Evolutionary conservation across 2,113 vertebrate genomes (phyloP).

Genomic region (Tachycineta bicolor): DNA sequence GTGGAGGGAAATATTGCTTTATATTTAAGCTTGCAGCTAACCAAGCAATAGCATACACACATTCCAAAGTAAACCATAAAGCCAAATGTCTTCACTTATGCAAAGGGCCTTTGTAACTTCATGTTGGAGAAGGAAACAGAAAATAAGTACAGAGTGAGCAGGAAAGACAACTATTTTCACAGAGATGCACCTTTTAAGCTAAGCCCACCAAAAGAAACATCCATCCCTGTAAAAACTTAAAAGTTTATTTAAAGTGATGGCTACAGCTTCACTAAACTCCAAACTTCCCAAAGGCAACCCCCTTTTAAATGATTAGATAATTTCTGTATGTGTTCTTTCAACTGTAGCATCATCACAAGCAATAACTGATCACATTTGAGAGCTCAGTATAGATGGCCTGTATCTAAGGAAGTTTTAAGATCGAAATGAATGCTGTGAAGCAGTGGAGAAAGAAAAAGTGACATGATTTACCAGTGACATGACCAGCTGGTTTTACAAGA

Average conservation of each 20-base stretch:
- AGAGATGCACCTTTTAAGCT: neutral
- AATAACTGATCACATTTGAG: neutral
- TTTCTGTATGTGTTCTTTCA: neutral
- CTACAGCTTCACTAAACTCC: neutral
- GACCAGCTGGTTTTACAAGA: neutral
- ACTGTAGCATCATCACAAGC: neutral
- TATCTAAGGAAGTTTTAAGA: neutral
- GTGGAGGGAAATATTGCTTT: neutral
- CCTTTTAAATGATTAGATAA: neutral
- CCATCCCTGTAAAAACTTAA: neutral
- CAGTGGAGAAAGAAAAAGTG: neutral
- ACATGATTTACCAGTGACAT: neutral
- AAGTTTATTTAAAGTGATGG: neutral
- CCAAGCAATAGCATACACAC: neutral
- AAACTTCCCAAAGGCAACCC: neutral
- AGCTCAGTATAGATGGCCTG: neutral
- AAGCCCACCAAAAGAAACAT: neutral
- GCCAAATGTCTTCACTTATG: neutral
- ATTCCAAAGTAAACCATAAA: neutral
- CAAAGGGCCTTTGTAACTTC: neutral
- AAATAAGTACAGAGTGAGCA: neutral
- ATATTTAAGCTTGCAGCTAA: neutral
- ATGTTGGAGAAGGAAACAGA: neutral
- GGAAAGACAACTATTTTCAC: neutral
- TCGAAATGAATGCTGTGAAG: neutral